A percentile compares a stretch with the other conserved stretches of the same genome.
phyloP scores from a whole-genome alignment of 2,113 vertebrate genomes.

The Odocoileus hemionus region DNA sequence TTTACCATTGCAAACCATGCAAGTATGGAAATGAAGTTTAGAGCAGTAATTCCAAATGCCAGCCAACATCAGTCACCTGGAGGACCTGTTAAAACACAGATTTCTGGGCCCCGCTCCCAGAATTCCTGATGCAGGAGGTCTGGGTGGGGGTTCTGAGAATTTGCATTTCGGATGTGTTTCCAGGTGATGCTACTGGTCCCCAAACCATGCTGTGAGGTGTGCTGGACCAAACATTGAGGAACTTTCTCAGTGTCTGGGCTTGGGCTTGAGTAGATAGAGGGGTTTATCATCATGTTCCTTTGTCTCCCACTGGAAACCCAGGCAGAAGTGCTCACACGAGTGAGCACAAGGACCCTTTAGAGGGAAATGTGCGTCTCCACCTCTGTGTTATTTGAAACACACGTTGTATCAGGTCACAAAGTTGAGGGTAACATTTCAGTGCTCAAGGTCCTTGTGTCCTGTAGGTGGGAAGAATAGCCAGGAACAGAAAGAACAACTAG shows the following conservation, averaged over 20 bases:
- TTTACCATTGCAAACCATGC: background rate
- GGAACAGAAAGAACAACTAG: background rate
- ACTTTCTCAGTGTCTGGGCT: no score
- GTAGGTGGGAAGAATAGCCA: background rate
- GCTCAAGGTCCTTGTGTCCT: accelerated
- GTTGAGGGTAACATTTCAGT: background rate
- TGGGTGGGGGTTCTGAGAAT: background rate
- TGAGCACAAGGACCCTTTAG: no score
- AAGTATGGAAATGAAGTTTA: background rate
- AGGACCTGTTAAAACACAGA: background rate
- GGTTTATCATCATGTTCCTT: background rate
- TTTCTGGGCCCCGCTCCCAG: background rate
- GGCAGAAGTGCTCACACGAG: background rate
- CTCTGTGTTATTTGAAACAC: background rate
- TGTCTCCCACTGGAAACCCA: background rate
- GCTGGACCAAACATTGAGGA: background rate
- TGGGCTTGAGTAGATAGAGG: background rate
- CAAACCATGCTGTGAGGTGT: no score
- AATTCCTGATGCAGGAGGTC: background rate
- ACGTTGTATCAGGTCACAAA: background rate
- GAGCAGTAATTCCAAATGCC: background rate
- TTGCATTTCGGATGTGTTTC: background rate
- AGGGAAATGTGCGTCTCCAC: background rate
- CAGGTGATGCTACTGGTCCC: background rate
- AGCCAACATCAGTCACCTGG: background rate